Evolutionary conservation across 2,888 invertebrate genomes (phyloP).

Genomic region (Aquatica leii): DNA sequence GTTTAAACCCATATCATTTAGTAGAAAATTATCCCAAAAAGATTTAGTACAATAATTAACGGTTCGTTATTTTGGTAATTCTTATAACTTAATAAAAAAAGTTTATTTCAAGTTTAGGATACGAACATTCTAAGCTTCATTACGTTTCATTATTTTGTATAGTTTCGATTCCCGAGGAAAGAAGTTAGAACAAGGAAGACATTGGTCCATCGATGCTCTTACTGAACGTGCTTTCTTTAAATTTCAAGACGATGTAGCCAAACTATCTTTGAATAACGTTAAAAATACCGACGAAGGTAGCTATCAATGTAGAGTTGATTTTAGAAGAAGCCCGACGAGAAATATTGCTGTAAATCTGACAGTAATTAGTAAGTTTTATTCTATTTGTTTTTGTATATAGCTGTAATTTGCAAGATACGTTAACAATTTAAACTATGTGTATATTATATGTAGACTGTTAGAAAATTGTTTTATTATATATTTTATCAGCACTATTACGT

Average conservation of each 20-base stretch:
- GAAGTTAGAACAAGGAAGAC: conserved; percentile 75
- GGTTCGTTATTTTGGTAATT: conserved; percentile 6
- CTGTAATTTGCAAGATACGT: too few species aligned
- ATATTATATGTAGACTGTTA: too few species aligned
- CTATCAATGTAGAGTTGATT: conserved; percentile 90
- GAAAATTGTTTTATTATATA: too few species aligned
- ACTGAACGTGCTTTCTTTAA: conserved; percentile 81
- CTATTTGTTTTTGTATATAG: neutral
- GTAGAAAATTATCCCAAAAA: conserved; percentile 26
- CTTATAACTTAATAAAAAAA: neutral
- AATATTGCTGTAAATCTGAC: conserved; percentile 88
- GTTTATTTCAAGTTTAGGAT: too few species aligned
- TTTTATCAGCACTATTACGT: too few species aligned
- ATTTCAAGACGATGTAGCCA: conserved; percentile 77
- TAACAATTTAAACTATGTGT: too few species aligned
- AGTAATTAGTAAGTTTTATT: conserved; percentile 80
- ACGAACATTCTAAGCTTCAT: too few species aligned
- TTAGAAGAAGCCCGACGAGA: conserved; percentile 87
- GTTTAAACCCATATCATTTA: conserved; percentile 28
- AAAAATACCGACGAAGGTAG: conserved; percentile 80
- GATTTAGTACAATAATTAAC: conserved; percentile 24
- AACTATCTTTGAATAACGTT: conserved; percentile 78
- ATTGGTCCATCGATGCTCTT: conserved; percentile 83
- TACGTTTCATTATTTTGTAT: conserved; percentile 41
- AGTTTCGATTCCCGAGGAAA: conserved; percentile 81